Base-by-base conservation (phyloP, 1,140 invertebrate genomes). In the Subanguina moxae region DNA sequence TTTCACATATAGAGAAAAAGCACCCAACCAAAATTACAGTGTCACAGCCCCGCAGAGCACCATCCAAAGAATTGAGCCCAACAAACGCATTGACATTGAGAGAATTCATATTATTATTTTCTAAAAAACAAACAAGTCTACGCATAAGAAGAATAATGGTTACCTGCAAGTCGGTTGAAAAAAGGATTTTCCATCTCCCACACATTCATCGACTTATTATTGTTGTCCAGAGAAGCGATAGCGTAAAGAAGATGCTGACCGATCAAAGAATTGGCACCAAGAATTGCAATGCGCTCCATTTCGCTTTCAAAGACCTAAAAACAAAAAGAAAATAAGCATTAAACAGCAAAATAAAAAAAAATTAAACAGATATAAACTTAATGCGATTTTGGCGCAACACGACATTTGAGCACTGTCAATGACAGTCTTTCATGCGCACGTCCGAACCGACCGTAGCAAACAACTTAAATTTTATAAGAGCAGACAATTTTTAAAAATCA, bases 201-300 rank as follows among this genome's bases (percentile, higher is more conserved):
- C 52, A 64, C 28, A 64, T 17, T 9, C 11, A 62, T 59, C 15
- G 30, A 15, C 17, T 46, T 68, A 46, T 65, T 21, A 30, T 68
- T 52, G 48, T 25, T 52, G 48, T 52, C 23, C n/a, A 25, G 3
- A 52, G 48, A 52, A 19, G 48, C 45, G 32, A 70, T 43, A n/a
- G 56, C 62, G 17, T 11, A 25, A 19, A 73, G 27, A 25, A 74
- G 19, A 67, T 74, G 72, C 25, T 76, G 17, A 8, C 74, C 72
- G n/a, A 74, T 43, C 21, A 74, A n/a, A 19, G 61, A 77, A 46
- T 74, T 74, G 5, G 57, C 59, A 7, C 72, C 72, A 27, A 74
- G 11, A 27, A 74, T 73, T 19, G 67, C 25, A 28, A 74, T 63
- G 21, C 23, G 43, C 27, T 67, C 17, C 72, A 74, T 74, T 38